These are phyloP conservation scores for Salticus scenicus DNA, from an alignment of 2,888 invertebrate genomes.

Conservation along the genomic window DNA sequence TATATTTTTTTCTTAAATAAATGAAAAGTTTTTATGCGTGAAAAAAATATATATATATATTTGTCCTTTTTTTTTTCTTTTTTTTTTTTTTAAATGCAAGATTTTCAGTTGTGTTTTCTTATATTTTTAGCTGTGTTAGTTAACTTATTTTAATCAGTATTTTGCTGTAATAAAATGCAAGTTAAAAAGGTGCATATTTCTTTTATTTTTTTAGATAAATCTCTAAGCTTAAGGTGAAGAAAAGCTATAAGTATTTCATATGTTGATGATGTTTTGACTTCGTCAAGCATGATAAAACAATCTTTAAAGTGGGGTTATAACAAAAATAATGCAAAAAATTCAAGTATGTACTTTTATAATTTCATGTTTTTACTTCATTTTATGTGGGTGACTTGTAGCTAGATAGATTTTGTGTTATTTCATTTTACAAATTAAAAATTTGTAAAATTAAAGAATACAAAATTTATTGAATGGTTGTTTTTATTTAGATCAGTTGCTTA, in stretches of 20 bases:
- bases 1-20: not conserved
- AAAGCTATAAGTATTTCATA: not conserved
- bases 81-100: too few relatives aligned
- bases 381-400: not conserved
- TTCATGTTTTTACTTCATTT: too few relatives aligned
- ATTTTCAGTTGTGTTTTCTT: not conserved
- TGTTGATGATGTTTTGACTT: not conserved
- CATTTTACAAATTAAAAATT: not conserved
- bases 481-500: too few relatives aligned
- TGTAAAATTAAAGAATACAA: not conserved
- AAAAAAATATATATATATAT: too few relatives aligned
- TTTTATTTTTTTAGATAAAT: not conserved
- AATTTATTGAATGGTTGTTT: not conserved
- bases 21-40: too few relatives aligned
- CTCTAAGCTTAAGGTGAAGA: not conserved
- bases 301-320: slow-evolving; percentile 80
- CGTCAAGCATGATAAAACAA: slow-evolving; percentile 78
- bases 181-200: not conserved
- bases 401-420: not conserved
- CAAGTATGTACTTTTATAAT: slow-evolving; percentile 65
- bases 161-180: not conserved
- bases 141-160: not conserved
- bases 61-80: too few relatives aligned
- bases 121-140: not conserved
- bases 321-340: slow-evolving; percentile 74